Evolutionary conservation across 2,797 vertebrate genomes (phyloP).

Genomic region (Clarias platycephalus): DNA sequence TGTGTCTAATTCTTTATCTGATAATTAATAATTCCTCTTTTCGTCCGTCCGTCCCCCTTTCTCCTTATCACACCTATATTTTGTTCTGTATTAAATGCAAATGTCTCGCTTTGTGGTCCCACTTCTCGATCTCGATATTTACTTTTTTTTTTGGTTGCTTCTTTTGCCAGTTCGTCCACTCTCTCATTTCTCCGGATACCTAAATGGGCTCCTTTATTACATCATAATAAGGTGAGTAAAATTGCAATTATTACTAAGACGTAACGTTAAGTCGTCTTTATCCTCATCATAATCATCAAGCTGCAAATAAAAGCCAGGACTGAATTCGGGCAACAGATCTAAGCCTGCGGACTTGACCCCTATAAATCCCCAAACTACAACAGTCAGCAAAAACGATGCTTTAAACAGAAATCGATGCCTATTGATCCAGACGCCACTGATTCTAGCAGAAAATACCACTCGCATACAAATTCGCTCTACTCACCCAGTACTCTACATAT

Average conservation of each 20-base stretch:
- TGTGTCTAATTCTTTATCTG: no score
- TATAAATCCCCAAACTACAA: background rate
- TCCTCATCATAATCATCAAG: background rate
- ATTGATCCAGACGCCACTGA: constrained; percentile 46
- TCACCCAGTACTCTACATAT: background rate
- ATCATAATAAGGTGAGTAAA: background rate
- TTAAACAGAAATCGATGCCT: constrained; percentile 47
- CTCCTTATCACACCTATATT: no score
- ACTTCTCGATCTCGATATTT: no score
- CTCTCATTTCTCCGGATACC: no score
- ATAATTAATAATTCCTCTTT: no score
- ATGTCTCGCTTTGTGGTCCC: no score
- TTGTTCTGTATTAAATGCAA: no score
- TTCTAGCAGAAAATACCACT: no score
- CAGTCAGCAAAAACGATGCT: constrained; percentile 7
- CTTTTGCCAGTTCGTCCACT: no score
- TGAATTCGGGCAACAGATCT: background rate
- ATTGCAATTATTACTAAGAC: background rate
- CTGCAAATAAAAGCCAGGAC: background rate
- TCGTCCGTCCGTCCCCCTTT: no score
- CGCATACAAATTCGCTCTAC: background rate
- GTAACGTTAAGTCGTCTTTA: background rate
- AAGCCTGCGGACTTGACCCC: background rate
- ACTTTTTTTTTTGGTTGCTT: no score
- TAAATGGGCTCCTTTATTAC: background rate